Percentiles rank a stretch among this genome's conserved stretches.
These are phyloP conservation scores for Hyperoplus lanceolatus DNA, from an alignment of 2,797 vertebrate species.

Conservation along the genomic window DNA sequence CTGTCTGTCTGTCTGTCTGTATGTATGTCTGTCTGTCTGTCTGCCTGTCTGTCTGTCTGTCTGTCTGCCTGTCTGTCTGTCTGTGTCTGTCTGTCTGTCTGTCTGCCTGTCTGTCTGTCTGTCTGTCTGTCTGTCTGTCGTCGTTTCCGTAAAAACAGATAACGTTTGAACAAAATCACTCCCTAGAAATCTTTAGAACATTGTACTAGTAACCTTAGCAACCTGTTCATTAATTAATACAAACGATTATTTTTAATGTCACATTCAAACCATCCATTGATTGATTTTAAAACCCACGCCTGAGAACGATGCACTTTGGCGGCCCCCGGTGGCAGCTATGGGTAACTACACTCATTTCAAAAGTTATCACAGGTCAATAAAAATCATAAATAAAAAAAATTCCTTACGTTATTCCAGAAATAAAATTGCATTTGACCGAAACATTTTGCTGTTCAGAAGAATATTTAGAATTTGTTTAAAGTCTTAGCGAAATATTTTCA, in stretches of 20 bases:
- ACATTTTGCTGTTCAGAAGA: background rate
- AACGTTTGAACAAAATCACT: background rate
- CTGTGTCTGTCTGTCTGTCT: too few relatives aligned
- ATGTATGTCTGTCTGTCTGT: too few relatives aligned
- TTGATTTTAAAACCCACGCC: background rate
- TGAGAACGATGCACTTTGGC: conserved; percentile 7
- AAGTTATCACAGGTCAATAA: background rate
- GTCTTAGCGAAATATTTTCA: background rate
- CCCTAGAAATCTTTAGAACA: background rate
- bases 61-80: too few relatives aligned
- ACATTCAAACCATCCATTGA: background rate
- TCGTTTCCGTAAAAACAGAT: too few relatives aligned
- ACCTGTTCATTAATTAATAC: too few relatives aligned
- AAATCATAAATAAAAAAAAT: background rate
- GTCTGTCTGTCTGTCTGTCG: too few relatives aligned
- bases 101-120: too few relatives aligned
- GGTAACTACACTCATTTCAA: background rate
- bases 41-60: too few relatives aligned
- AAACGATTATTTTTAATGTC: background rate
- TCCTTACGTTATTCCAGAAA: background rate
- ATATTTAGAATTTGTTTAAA: too few relatives aligned
- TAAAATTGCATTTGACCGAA: background rate
- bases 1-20: too few relatives aligned
- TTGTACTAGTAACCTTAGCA: too few relatives aligned
- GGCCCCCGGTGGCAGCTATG: conserved; percentile 37